Evolutionary conservation across 1,140 invertebrate species (phyloP).

Genomic region (Lordiphosa collinella): DNA sequence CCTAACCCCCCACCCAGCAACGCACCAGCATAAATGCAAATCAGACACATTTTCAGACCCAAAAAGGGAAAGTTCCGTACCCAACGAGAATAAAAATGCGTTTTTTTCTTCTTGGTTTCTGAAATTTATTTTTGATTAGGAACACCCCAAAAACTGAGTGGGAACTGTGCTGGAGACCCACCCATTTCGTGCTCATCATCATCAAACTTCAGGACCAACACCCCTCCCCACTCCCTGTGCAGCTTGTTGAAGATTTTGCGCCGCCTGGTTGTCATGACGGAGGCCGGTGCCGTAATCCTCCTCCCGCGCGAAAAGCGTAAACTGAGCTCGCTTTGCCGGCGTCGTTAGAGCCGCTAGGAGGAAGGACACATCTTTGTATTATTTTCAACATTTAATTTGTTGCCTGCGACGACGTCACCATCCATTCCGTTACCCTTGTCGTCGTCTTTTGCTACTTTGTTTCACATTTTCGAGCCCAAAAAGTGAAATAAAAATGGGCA

Average conservation of each 20-base stretch:
- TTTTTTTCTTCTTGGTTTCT: constrained; percentile 25
- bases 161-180: not conserved
- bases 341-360: constrained; percentile 62
- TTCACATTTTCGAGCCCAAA: constrained; percentile 59
- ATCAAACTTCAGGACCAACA: constrained; percentile 37
- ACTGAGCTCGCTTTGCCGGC: constrained; percentile 55
- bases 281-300: constrained; percentile 24
- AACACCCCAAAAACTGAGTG: constrained; percentile 18
- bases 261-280: constrained; percentile 62
- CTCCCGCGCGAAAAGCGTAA: constrained; percentile 52
- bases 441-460: constrained; percentile 47
- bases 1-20: not conserved
- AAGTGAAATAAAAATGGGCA: constrained; percentile 55
- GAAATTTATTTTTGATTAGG: constrained; percentile 67
- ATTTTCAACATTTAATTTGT: constrained; percentile 78
- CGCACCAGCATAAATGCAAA: constrained; percentile 50
- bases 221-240: not conserved
- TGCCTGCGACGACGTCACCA: constrained; percentile 62
- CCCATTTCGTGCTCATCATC: constrained; percentile 38
- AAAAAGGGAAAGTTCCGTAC: constrained; percentile 52
- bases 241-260: constrained; percentile 36
- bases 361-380: constrained; percentile 68
- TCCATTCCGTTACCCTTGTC: constrained; percentile 3
- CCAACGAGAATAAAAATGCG: constrained; percentile 42
- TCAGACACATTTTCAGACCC: constrained; percentile 63